These are phyloP conservation scores for Bombus pascuorum DNA, from an alignment of 1,140 invertebrate genomes.

Conservation along the genomic window DNA sequence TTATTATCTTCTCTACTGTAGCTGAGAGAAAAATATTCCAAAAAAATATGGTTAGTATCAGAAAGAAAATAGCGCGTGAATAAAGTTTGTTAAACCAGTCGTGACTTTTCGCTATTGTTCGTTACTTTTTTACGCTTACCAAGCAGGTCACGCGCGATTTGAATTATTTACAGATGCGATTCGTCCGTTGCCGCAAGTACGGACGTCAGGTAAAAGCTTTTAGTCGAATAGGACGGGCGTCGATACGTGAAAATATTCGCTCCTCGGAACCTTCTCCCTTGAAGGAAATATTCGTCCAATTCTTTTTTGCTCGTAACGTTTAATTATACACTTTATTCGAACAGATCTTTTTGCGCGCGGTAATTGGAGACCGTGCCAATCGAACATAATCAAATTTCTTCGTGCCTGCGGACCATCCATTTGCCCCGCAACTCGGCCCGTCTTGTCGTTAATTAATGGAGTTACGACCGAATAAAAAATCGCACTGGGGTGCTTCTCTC, in stretches of 20 bases:
- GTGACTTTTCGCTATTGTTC: too few relatives aligned
- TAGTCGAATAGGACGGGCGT: too few relatives aligned
- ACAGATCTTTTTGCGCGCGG: background rate
- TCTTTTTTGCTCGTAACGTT: background rate
- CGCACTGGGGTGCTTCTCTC: background rate
- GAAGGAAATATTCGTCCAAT: too few relatives aligned
- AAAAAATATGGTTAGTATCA: background rate
- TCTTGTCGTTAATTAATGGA: constrained; percentile 30
- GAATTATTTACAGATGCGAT: constrained; percentile 21
- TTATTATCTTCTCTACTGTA: background rate
- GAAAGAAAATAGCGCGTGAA: background rate
- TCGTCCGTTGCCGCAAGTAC: background rate
- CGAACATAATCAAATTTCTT: constrained; percentile 35
- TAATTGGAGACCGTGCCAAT: constrained; percentile 3
- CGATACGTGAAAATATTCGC: background rate
- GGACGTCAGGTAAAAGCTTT: background rate
- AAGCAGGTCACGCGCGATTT: background rate
- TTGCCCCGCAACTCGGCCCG: background rate
- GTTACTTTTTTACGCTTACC: background rate
- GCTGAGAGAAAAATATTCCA: background rate
- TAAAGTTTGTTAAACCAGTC: background rate
- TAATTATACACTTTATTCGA: constrained; percentile 10
- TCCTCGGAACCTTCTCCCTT: too few relatives aligned
- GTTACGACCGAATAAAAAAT: background rate
- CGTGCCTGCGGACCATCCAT: background rate